Evolutionary conservation across 1,140 invertebrate genomes (phyloP).

Genomic region (Agrypnia vestita): DNA sequence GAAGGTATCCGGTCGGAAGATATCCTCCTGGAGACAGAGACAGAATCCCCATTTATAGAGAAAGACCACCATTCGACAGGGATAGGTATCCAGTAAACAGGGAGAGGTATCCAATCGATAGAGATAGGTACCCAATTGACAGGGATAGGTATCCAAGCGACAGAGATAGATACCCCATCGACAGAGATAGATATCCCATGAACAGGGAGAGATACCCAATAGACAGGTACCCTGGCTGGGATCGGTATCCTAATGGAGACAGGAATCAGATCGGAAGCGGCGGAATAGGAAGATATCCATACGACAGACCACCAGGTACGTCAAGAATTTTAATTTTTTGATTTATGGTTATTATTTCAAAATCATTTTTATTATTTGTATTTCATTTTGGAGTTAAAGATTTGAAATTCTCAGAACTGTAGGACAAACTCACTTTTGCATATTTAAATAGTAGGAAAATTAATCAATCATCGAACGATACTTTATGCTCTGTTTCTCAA

Average conservation of each 20-base stretch:
- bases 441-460: background rate
- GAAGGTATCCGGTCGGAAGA: constrained; percentile 65
- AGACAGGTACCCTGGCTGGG: constrained; percentile 69
- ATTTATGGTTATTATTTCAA: too few relatives aligned
- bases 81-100: constrained; percentile 68
- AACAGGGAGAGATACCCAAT: constrained; percentile 68
- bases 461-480: too few relatives aligned
- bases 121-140: constrained; percentile 63
- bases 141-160: constrained; percentile 64
- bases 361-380: too few relatives aligned
- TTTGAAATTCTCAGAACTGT: too few relatives aligned
- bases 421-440: too few relatives aligned
- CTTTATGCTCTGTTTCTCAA: background rate
- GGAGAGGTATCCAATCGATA: constrained; percentile 51
- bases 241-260: constrained; percentile 70
- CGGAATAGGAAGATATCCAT: constrained; percentile 62
- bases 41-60: constrained; percentile 65
- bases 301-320: constrained; percentile 61
- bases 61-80: constrained; percentile 61
- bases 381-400: too few relatives aligned
- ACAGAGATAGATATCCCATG: constrained; percentile 63
- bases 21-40: constrained; percentile 62
- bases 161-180: constrained; percentile 57
- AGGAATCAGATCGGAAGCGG: constrained; percentile 62
- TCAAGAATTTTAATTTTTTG: background rate